Evolutionary conservation across 2,797 vertebrate genomes (phyloP), one percentile per base, ranked within the genome.

Genomic region (Myripristis jacobus): DNA sequence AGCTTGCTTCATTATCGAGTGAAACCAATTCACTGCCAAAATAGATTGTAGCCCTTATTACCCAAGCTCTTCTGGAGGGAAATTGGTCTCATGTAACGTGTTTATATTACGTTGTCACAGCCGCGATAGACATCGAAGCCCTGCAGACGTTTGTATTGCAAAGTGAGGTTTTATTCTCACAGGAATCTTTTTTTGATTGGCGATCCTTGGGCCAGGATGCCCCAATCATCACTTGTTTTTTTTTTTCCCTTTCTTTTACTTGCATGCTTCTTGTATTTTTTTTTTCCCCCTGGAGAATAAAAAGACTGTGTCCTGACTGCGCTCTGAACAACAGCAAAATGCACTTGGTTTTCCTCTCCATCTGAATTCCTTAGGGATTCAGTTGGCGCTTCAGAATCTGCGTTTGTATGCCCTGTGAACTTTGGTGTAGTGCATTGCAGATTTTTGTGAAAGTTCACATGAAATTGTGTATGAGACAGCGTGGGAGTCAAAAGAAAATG

Each of bases 121-220:
- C 15, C 16, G 22, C 0, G 11, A 53, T 53, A 67, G 24, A 55
- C 19, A 52, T 51, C 47, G 25, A 22, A 60, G 29, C 22, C 52
- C 36, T 46, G 21, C 57, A 36, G 43, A 44, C 61, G 24, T 79
- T 80, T 48, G 27, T 29, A 29, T 52, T 11, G 34, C 21, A 8
- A 61, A 29, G 2, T 9, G 48, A 16, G 10, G 53, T 59, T 58
- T 76, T 12, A 5, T 47, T 41, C 8, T 18, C 15, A 47, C 15
- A 36, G 34, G 11, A 51, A 31, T 41, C 46, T 72, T 44, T 68
- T 9, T 81, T 73, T 66, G 19, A 54, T 78, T 73, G 61, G 50
- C 25, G 6, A 47, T 68, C 51, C 4, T 52, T 15, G 15, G 47
- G 8, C 3, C n/a, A 31, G 6, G 10, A 16, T 61, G 9, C 13